Evolutionary conservation across 2,113 vertebrate genomes (phyloP), one percentile per base, ranked within the genome.

Genomic region (Zosterops borbonicus): DNA sequence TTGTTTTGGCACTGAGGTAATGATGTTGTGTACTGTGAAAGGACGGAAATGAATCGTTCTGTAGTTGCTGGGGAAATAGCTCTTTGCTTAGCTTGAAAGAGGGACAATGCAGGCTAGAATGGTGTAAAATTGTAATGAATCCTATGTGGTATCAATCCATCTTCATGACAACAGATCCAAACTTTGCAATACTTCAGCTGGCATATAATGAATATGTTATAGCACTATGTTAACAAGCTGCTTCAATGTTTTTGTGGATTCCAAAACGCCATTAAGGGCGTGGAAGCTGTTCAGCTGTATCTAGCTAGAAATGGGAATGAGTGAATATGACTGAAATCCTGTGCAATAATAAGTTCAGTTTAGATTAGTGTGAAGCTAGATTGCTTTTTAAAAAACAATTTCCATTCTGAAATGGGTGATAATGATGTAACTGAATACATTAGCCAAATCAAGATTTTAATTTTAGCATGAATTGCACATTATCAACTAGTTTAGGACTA

Each of bases 161-260:
- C 92, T 91, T 92, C 75, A n/a, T 87, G 91, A 80, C 93, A 91
- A 35, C 35, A 89, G 86, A 67, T 80, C 82, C 86, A 93, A 95
- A 89, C 62, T 88, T 84, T 55, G 59, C 63, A 55, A 46, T 78
- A 78, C 59, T 79, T 94, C 37, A 35, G 37, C 44, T 85, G 79
- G 67, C 75, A 8, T 55, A 14, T 47, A 85, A 92, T 83, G 80
- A 91, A 59, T 90, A 70, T 50, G 46, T 94, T 90, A 28, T 25
- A 56, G n/a, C 2, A 2, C 75, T 62, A 27, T 50, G 62, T 68
- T 89, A 88, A 95, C 78, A 87, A 96, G 60, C 44, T 88, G 64
- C 79, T 76, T 89, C 39, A 46, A 5, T 55, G 33, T 64, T 94
- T 70, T 23, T 62, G 79, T 85, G 41, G 24, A 84, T 94, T 92